Percentiles rank a stretch among this genome's conserved stretches.
These are phyloP conservation scores for Aphyosemion australe DNA, from an alignment of 2,113 vertebrate genomes.

Conservation along the genomic window DNA sequence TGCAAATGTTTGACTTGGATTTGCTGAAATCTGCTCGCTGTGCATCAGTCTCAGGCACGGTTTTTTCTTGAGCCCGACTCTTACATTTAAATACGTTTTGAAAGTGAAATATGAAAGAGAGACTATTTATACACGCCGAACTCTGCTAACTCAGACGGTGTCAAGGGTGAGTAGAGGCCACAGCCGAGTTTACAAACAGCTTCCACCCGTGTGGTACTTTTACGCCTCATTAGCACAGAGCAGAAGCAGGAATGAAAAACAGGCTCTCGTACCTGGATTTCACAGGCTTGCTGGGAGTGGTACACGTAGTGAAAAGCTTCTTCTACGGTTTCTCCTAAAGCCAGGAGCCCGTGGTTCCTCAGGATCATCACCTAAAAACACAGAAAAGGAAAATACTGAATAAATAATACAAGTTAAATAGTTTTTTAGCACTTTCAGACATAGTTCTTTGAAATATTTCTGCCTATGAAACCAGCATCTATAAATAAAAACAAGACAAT, in stretches of 20 bases:
- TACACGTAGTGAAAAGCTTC: conserved; percentile 96
- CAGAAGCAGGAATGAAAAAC: neutral
- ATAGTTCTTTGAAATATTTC: neutral
- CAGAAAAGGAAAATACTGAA: neutral
- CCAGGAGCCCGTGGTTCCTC: conserved; percentile 92
- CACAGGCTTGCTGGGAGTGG: conserved; percentile 90
- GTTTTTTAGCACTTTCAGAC: neutral
- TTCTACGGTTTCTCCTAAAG: conserved; percentile 91
- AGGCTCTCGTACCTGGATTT: conserved; percentile 86
- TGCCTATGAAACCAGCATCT: neutral
- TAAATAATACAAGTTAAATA: neutral
- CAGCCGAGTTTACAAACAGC: neutral
- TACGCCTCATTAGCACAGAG: neutral
- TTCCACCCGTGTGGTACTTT: no score
- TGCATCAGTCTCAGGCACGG: conserved; percentile 10
- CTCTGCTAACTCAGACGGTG: neutral
- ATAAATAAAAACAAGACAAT: neutral
- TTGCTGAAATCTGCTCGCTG: conserved; percentile 30
- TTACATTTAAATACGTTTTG: neutral
- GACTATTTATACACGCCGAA: neutral
- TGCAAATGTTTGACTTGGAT: conserved; percentile 33
- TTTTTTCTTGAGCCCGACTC: conserved; percentile 2
- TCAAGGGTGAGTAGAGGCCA: neutral
- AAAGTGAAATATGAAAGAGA: neutral
- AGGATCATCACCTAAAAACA: conserved; percentile 88